These are phyloP conservation scores for Trichonephila clavipes DNA, from an alignment of 1,140 invertebrate genomes.

Conservation along the genomic window DNA sequence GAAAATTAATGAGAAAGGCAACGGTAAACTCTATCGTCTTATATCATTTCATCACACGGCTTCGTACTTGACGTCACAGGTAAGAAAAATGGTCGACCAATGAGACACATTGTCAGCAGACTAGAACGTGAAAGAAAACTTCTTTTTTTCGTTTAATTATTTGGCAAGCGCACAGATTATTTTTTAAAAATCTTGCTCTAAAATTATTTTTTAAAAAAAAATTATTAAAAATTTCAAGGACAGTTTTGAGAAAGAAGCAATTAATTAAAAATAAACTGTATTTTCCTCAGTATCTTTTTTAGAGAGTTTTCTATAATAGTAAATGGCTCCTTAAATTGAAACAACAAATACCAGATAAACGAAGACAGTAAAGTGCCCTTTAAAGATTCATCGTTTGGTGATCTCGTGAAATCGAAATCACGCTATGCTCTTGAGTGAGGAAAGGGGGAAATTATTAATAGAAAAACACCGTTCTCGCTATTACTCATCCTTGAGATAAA, in stretches of 20 bases:
- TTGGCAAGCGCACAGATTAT: background rate
- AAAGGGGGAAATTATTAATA: background rate
- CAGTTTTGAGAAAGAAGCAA: too few relatives aligned
- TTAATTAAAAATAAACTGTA: too few relatives aligned
- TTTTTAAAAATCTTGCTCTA: background rate
- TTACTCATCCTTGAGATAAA: background rate
- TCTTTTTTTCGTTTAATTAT: background rate
- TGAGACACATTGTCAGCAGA: background rate
- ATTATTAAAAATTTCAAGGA: too few relatives aligned
- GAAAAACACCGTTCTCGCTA: background rate
- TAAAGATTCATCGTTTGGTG: background rate
- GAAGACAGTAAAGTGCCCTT: too few relatives aligned
- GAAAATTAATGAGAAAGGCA: background rate
- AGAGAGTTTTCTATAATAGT: too few relatives aligned
- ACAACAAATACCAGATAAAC: too few relatives aligned
- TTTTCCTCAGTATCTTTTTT: too few relatives aligned
- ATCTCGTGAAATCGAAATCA: constrained; percentile 19
- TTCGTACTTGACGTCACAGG: constrained; percentile 39
- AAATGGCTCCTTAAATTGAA: too few relatives aligned
- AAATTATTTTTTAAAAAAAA: too few relatives aligned
- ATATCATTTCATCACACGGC: constrained; percentile 17
- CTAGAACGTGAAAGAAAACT: background rate
- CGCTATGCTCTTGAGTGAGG: background rate
- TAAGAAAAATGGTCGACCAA: background rate
- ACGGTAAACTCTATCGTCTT: background rate